These are phyloP conservation scores for Ceyx cyanopectus DNA, from an alignment of 2,113 vertebrate genomes.

Conservation along the genomic window DNA sequence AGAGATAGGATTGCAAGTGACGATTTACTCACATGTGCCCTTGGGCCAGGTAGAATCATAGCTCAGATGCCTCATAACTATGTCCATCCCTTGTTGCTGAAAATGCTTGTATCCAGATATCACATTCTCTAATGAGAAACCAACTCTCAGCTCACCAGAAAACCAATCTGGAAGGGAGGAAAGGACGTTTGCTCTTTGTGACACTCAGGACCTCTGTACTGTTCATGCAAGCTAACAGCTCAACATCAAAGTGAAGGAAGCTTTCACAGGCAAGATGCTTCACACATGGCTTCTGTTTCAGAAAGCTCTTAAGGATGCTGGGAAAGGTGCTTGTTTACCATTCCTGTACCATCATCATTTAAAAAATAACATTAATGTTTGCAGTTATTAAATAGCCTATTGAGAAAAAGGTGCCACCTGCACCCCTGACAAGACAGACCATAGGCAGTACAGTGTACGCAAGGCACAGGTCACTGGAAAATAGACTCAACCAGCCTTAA, in stretches of 20 bases:
- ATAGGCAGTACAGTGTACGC: background rate
- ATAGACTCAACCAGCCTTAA: background rate
- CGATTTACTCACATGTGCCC: background rate
- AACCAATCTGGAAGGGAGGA: rapidly evolving
- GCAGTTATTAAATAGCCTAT: background rate
- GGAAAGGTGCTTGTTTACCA: background rate
- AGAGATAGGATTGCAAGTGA: background rate
- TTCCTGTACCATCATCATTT: background rate
- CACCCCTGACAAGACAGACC: background rate
- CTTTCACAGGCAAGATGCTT: background rate
- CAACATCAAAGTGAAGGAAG: background rate
- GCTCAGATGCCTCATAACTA: background rate
- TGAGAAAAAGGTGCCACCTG: background rate
- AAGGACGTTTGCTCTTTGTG: background rate
- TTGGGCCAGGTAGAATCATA: background rate
- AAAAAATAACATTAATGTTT: background rate
- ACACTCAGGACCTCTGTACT: background rate
- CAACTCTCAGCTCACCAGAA: background rate
- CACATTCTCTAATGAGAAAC: background rate
- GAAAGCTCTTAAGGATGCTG: background rate
- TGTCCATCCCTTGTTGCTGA: background rate
- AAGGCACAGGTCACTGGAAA: background rate
- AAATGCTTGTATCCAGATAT: background rate
- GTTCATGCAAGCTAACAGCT: background rate
- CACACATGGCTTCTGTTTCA: background rate